Evolutionary conservation across 2,888 invertebrate genomes (phyloP).

Genomic region (Dasysyrphus tricinctus): DNA sequence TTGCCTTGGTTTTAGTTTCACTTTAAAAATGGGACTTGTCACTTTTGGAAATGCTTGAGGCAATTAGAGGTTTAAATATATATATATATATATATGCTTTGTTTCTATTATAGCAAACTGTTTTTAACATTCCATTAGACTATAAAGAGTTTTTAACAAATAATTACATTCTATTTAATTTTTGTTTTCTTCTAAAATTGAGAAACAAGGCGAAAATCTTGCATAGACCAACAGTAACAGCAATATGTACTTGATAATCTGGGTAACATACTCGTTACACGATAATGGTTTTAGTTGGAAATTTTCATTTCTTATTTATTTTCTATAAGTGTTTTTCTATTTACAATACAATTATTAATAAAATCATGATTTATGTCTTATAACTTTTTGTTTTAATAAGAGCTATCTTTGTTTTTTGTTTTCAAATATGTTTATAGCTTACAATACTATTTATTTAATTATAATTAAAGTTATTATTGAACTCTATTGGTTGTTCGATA

Average conservation of each 20-base stretch:
- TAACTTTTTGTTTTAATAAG: slow-evolving; percentile 24
- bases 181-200: slow-evolving; percentile 28
- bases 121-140: slow-evolving; percentile 65
- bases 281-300: background rate
- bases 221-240: slow-evolving; percentile 66
- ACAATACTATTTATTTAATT: slow-evolving; percentile 40
- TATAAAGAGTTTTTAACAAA: slow-evolving; percentile 65
- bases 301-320: background rate
- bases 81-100: slow-evolving; percentile 32
- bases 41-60: slow-evolving; percentile 52
- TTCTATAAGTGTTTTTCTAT: slow-evolving; percentile 28
- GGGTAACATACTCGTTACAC: slow-evolving; percentile 35
- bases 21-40: slow-evolving; percentile 28
- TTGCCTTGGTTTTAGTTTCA: slow-evolving; percentile 35
- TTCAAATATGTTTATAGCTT: slow-evolving; percentile 46
- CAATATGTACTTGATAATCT: slow-evolving; percentile 50
- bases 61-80: slow-evolving; percentile 51
- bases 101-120: slow-evolving; percentile 37
- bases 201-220: slow-evolving; percentile 65
- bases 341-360: slow-evolving; percentile 11
- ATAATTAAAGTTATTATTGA: slow-evolving; percentile 55
- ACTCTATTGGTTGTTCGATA: slow-evolving; percentile 46
- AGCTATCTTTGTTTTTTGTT: slow-evolving; percentile 13
- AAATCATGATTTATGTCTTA: slow-evolving; percentile 23
- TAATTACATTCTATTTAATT: slow-evolving; percentile 15